Percentiles rank a stretch among this genome's conserved stretches.
Conservation (phyloP, 2,797 vertebrate genomes). For the Dipus sagitta region DNA sequence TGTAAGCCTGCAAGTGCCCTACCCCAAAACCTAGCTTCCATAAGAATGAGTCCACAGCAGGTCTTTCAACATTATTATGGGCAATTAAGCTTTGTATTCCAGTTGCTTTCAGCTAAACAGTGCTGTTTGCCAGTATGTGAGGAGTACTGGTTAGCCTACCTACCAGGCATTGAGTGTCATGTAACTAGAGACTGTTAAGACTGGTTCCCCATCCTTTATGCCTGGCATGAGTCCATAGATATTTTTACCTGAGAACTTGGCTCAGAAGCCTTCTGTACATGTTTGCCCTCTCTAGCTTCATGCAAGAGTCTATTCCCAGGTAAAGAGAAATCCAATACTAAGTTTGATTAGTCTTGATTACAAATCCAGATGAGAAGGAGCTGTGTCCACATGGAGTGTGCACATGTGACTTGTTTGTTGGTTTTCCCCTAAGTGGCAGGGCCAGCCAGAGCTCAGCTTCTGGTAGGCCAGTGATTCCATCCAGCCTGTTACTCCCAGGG, state of each 20-base stretch:
- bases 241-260: not conserved
- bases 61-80: constrained; percentile 14
- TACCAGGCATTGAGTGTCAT: not conserved
- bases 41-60: not conserved
- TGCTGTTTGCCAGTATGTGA: not conserved
- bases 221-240: not conserved
- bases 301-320: constrained; percentile 8
- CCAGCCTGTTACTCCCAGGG: not conserved
- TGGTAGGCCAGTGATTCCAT: not conserved
- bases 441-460: not conserved
- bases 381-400: too few species aligned
- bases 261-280: not conserved
- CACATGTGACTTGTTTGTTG: not conserved
- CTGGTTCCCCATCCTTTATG: not conserved
- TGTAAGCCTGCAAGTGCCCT: not conserved
- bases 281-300: not conserved
- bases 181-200: not conserved
- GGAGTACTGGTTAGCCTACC: not conserved
- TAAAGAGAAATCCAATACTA: constrained; percentile 45
- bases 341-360: constrained; percentile 20
- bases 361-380: constrained; percentile 20
- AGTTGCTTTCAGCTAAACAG: not conserved
- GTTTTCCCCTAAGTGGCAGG: not conserved
- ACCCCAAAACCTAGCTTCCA: not conserved
- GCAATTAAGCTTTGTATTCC: not conserved